Conservation (phyloP, 2,113 vertebrate species). For the Willisornis vidua region DNA sequence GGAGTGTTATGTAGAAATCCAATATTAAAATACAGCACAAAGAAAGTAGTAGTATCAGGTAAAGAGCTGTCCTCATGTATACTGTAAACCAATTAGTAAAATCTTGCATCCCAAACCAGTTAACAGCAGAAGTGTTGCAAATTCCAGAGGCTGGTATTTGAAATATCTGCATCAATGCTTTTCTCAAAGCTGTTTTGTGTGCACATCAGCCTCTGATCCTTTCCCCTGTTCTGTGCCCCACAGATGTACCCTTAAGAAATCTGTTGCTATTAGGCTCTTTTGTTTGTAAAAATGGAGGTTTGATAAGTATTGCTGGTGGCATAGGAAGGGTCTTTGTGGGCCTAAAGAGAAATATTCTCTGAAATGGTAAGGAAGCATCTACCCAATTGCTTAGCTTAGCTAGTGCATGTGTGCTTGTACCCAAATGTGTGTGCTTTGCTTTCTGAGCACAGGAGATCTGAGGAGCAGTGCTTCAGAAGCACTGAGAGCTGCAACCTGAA, state of each 20-base stretch:
- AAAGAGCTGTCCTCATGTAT: background rate
- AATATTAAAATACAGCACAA: background rate
- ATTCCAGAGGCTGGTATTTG: background rate
- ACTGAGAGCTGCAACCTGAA: background rate
- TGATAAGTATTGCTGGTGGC: background rate
- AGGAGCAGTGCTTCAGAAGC: background rate
- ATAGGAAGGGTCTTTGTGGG: background rate
- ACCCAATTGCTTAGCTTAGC: background rate
- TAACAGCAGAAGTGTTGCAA: background rate
- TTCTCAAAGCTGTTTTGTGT: background rate
- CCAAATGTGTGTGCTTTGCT: background rate
- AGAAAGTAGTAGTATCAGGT: background rate
- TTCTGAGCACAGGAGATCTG: background rate
- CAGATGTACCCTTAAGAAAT: background rate
- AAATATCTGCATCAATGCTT: background rate
- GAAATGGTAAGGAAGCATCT: background rate
- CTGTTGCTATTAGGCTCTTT: background rate
- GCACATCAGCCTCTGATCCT: background rate
- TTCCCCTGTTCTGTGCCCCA: accelerated
- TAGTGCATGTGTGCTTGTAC: background rate
- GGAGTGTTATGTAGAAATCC: background rate
- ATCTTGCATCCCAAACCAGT: background rate
- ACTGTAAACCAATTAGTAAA: background rate
- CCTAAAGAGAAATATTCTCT: background rate
- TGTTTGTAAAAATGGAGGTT: background rate